Base-by-base conservation (phyloP, 2,888 invertebrate species). In the Crematogaster levior region DNA sequence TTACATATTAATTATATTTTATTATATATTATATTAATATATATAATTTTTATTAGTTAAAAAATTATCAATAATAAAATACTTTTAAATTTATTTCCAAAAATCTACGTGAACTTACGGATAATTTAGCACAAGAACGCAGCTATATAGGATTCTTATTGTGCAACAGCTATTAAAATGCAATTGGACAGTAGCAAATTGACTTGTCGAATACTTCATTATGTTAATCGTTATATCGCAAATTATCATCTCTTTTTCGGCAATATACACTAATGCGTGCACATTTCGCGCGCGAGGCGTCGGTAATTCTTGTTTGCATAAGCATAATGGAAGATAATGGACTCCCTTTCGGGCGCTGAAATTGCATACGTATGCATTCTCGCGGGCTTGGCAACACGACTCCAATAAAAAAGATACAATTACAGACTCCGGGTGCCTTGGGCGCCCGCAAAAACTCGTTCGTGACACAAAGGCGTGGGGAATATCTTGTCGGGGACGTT, bases 381-480 rank as follows among this genome's bases (percentile, higher is more conserved):
- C 40, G n/a, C n/a, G 63, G 48, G 43, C 27, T 30, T 34, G 21
- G 58, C 40, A 63, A 63, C 27, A 24, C 43, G 27, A 40, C 12
- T 24, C 53, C 40, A 66, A 66, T 66, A 75, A 77, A 66, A 75
- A 53, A 15, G 15, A 27, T 15, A 77, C 53, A 77, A 77, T 77
- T 77, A 53, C 66, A 66, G n/a, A 10, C 40, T 40, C 37, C 21
- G 34, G 63, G 24, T n/a, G 48, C 21, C n/a, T 3, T 27, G 53
- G 15, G 53, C 75, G 53, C 9, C 53, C 40, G 53, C 51, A 51
- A 15, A 27, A 77, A 77, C 66, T 40, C 51, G 75, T 77, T 77
- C 51, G 53, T 3, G 30, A 21, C 27, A 51, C 51, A 40, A 53
- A 51, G 48, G 65, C 40, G 12, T n/a, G 53, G n/a, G 27, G 4